Evolutionary conservation across 2,888 invertebrate genomes (phyloP).

Genomic region (Watsonalla cultraria): DNA sequence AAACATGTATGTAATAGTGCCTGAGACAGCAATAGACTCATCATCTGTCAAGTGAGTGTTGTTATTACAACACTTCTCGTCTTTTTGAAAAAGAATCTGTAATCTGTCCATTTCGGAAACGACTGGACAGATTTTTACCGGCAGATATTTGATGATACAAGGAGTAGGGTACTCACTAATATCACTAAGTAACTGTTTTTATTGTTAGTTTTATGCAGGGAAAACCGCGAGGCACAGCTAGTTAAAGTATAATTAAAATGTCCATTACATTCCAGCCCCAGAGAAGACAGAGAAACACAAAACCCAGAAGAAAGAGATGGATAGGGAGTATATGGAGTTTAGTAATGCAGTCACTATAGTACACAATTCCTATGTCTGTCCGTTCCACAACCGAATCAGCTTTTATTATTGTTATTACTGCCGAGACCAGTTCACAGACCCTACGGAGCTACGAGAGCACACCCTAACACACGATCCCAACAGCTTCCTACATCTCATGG

Average conservation of each 20-base stretch:
- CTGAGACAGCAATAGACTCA: too few relatives aligned
- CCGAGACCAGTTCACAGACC: constrained; percentile 61
- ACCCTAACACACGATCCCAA: constrained; percentile 56
- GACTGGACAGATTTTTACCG: too few relatives aligned
- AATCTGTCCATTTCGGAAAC: too few relatives aligned
- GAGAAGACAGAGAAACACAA: constrained; percentile 10
- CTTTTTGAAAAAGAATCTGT: too few relatives aligned
- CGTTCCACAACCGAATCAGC: constrained; percentile 58
- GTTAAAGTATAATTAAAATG: too few relatives aligned
- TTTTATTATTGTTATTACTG: constrained; percentile 69
- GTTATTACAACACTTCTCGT: too few relatives aligned
- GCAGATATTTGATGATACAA: too few relatives aligned
- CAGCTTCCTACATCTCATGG: constrained; percentile 48
- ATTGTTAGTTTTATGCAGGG: not conserved
- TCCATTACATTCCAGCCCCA: not conserved
- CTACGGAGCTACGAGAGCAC: constrained; percentile 55
- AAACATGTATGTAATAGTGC: too few relatives aligned
- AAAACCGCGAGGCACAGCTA: too few relatives aligned
- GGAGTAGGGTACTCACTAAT: too few relatives aligned
- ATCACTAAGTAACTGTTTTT: too few relatives aligned
- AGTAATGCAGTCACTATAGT: constrained; percentile 53
- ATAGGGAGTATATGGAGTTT: constrained; percentile 50
- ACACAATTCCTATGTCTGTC: constrained; percentile 57
- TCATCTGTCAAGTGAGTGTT: too few relatives aligned
- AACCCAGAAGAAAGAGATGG: constrained; percentile 31